Conservation (phyloP, 2,113 vertebrate genomes). For the Centropristis striata region DNA sequence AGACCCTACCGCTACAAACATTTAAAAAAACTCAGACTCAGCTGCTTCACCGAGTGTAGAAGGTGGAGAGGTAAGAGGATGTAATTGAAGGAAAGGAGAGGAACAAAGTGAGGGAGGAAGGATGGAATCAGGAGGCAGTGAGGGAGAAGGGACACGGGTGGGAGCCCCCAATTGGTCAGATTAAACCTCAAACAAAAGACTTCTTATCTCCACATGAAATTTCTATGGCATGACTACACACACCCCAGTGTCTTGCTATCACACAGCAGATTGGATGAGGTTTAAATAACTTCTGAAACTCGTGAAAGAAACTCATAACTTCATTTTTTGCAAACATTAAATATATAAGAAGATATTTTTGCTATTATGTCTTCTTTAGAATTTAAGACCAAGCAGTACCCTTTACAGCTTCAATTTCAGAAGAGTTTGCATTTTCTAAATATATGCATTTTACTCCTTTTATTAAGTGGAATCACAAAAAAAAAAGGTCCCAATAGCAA, state of each 20-base stretch:
- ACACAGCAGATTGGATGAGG: not conserved
- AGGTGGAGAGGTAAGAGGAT: slow-evolving; percentile 5
- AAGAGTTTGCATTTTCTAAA: not conserved
- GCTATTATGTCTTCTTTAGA: not conserved
- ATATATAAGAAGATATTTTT: not conserved
- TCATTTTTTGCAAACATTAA: not conserved
- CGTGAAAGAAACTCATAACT: too few species aligned
- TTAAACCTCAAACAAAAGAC: slow-evolving; percentile 76
- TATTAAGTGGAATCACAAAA: not conserved
- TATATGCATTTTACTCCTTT: not conserved
- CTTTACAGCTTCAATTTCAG: not conserved
- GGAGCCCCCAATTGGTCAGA: slow-evolving; percentile 55
- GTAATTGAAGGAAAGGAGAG: slow-evolving; percentile 34
- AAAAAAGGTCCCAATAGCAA: not conserved
- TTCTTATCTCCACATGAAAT: slow-evolving; percentile 77
- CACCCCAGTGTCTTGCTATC: slow-evolving; percentile 19
- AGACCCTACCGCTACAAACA: not conserved
- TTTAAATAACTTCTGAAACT: not conserved
- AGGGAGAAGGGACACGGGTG: slow-evolving; percentile 60
- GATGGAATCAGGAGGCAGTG: slow-evolving; percentile 48
- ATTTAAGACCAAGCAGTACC: not conserved
- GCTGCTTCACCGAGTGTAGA: not conserved
- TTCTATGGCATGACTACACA: slow-evolving; percentile 52
- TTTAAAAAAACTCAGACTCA: not conserved
- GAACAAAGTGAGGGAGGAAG: slow-evolving; percentile 32